Evolutionary conservation across 2,113 vertebrate genomes (phyloP), one percentile per base, ranked within the genome.

Genomic region (Aegypius monachus): DNA sequence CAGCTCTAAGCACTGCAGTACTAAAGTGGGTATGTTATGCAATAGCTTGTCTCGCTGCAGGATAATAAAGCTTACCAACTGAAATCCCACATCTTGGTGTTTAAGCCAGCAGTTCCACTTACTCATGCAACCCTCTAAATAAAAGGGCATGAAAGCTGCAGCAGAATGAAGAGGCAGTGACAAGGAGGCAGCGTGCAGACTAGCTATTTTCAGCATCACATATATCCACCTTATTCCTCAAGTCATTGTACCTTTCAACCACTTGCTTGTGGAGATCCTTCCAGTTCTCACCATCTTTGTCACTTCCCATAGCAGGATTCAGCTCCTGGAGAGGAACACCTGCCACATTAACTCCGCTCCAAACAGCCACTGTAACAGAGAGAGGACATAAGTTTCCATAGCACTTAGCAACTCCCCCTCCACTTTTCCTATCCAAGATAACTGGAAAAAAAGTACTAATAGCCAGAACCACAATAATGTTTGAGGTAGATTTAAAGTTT

Each of bases 301-400:
- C 99, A 0, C 98, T 98, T 53, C 99, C 99, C 29, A 99, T 99
- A 10, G 97, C 98, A 34, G 99, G 99, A 75, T 99, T 99, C 90
- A 99, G 98, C 36, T 99, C 98, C 98, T 99, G 99, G 53, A 99
- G 98, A 85, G 97, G 98, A 87, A 99, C 99, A 0, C 99, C 99
- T 7, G 99, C 99, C 59, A 99, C 99, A 1, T 99, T 99, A 5
- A 99, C 97, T 0, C 99, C 99, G 0, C 99, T 99, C 99, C 99
- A 99, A 55, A 99, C 99, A 13, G 99, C 98, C 96, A 99, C 99
- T 99, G 93, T 2, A 87, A 95, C 18, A 96, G 47, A 78, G 19
- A 47, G 27, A 36, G 29, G 12, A 55, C 2, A 1, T 26, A 45
- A 95, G 29, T 25, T 73, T 63, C n/a, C 61, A 22, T 2, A 81